These are phyloP conservation scores for Ophiodon elongatus DNA, from an alignment of 2,113 vertebrate species.

Conservation along the genomic window DNA sequence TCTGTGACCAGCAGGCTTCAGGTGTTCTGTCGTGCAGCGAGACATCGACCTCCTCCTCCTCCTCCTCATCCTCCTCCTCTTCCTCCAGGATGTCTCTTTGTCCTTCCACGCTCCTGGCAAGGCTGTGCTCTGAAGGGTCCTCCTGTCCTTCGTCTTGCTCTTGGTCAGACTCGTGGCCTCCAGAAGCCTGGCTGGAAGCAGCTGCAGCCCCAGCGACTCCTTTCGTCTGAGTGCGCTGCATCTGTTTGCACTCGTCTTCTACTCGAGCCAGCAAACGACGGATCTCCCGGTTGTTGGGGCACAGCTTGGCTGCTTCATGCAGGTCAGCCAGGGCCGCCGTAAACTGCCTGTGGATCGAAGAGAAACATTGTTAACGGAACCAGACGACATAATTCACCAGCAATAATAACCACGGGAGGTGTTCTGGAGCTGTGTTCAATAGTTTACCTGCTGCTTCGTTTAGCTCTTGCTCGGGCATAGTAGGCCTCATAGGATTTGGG, in stretches of 20 bases:
- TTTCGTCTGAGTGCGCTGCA: conserved; percentile 89
- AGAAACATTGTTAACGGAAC: conserved; percentile 2
- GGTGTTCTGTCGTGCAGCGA: conserved; percentile 64
- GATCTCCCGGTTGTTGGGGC: conserved; percentile 95
- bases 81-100: conserved; percentile 79
- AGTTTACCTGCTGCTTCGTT: conserved; percentile 98
- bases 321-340: conserved; percentile 91
- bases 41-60: conserved; percentile 16
- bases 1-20: conserved; percentile 81
- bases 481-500: conserved; percentile 97
- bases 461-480: conserved; percentile 96
- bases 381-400: neutral
- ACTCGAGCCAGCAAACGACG: conserved; percentile 91
- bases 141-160: conserved; percentile 82
- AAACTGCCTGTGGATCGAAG: conserved; percentile 88
- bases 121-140: conserved; percentile 65
- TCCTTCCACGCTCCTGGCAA: conserved; percentile 68
- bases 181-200: conserved; percentile 66
- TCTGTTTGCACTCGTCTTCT: conserved; percentile 95
- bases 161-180: conserved; percentile 86
- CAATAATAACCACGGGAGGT: neutral
- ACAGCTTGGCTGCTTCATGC: conserved; percentile 92
- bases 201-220: conserved; percentile 70
- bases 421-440: neutral
- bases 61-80: conserved; percentile 72